Base-by-base conservation (phyloP, 2,113 vertebrate species). In the Rhadina sibilatrix region DNA sequence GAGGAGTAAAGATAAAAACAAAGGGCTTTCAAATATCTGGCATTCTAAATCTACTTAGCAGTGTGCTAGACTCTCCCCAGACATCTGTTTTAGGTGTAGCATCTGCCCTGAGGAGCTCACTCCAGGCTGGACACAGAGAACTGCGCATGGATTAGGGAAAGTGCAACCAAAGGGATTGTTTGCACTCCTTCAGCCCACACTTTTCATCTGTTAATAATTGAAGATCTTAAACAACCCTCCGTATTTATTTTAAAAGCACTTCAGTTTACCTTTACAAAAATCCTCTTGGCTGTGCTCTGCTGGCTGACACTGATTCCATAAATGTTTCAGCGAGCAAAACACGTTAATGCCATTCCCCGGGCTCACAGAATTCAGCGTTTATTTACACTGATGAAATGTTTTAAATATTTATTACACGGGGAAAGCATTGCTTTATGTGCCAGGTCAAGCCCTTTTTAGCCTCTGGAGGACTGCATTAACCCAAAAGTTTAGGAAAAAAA, bases 321-420 rank as follows among this genome's bases (percentile, higher is more conserved):
- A 97, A 95, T 95, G 87, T 95, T 97, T 93, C 87, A 96, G 94
- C 66, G 84, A 94, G 89, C 38, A 90, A 93, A 95, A 90, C 53
- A 87, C 1, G 3, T 44, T 88, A 93, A 90, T 87, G 60, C 42
- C 31, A 24, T 94, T 94, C 94, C 72, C 71, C 12, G n/a, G 47
- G 53, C 79, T 95, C 59, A 77, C 23, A 90, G 69, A 85, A 87
- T 80, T 91, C 57, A 90, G 31, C 66, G 56, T 94, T 94, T 97
- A 96, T 94, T 96, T 97, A 95, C 76, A 49, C 50, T 31, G 76
- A 96, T 90, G 84, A 90, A 94, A 42, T 2, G 0, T 82, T 91
- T 93, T 18, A 95, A 96, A 94, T 94, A 95, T 96, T 94, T 93
- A 96, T 92, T 91, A 53, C 56, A 56, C 53, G 50, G 38, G 46